Evolutionary conservation across 2,797 vertebrate species (phyloP).

Genomic region (Trachurus trachurus): DNA sequence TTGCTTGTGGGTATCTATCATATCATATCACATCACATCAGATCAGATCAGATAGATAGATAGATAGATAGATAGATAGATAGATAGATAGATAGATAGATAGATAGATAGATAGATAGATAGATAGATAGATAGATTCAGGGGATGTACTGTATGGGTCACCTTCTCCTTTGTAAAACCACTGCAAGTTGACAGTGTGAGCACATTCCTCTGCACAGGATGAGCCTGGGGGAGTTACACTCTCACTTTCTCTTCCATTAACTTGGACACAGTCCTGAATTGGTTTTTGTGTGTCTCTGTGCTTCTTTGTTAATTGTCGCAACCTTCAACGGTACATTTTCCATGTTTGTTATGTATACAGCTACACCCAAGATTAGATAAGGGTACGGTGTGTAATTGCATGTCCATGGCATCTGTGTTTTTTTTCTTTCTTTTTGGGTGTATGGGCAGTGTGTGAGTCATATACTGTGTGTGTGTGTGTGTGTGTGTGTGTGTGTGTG

Average conservation of each 20-base stretch:
- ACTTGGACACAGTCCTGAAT: constrained; percentile 42
- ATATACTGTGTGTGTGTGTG: no score
- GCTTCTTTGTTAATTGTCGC: constrained; percentile 54
- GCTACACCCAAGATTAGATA: constrained; percentile 60
- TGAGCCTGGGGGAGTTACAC: constrained; percentile 38
- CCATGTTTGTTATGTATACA: constrained; percentile 48
- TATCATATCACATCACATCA: background rate
- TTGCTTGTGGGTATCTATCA: background rate
- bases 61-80: constrained; percentile 6
- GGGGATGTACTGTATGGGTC: constrained; percentile 28
- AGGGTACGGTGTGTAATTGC: constrained; percentile 11
- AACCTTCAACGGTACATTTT: constrained; percentile 40
- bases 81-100: constrained; percentile 5
- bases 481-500: constrained; percentile 2
- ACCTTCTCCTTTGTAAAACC: constrained; percentile 40
- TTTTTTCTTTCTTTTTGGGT: no score
- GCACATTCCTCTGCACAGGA: constrained; percentile 46
- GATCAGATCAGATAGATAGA: background rate
- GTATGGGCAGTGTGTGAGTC: background rate
- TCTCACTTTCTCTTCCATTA: constrained; percentile 53
- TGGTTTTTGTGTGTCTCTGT: constrained; percentile 25
- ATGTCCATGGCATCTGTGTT: constrained; percentile 14
- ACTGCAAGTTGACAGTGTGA: constrained; percentile 21
- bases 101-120: constrained; percentile 2
- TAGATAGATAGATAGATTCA: background rate